Conservation (phyloP, 2,113 vertebrate genomes). For the Sclerurus mexicanus region DNA sequence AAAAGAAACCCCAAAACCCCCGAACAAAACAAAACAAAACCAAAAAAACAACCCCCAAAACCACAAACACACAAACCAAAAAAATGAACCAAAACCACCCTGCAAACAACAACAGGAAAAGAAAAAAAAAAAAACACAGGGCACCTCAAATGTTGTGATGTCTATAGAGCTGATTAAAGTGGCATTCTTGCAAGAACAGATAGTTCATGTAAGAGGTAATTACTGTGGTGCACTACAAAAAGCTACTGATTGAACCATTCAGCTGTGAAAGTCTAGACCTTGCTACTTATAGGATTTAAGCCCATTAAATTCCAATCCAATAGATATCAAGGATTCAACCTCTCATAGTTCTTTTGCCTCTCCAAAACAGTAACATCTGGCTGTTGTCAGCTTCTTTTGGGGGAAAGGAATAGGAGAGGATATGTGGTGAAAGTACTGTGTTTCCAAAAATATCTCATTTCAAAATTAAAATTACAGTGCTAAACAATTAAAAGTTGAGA, state of each 20-base stretch:
- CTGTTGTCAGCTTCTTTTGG: neutral
- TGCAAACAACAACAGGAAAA: neutral
- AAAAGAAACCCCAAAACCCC: neutral
- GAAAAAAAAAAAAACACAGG: no score
- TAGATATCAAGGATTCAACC: neutral
- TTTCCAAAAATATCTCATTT: neutral
- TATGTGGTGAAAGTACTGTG: neutral
- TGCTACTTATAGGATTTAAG: neutral
- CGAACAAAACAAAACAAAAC: neutral
- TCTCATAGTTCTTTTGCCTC: neutral
- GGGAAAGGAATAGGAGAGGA: neutral
- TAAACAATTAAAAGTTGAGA: neutral
- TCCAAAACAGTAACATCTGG: neutral
- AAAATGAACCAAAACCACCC: neutral
- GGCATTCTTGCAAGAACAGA: neutral
- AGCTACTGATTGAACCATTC: neutral
- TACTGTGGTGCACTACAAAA: neutral
- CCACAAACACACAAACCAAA: fast-evolving
- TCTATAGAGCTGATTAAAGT: neutral
- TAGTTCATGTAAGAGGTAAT: neutral
- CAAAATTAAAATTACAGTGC: neutral
- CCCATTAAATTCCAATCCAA: neutral
- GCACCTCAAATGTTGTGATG: neutral
- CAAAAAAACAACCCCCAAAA: no score
- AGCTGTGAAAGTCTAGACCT: neutral